Conservation (phyloP, 2,888 invertebrate genomes). For the Calliopum simillimum region DNA sequence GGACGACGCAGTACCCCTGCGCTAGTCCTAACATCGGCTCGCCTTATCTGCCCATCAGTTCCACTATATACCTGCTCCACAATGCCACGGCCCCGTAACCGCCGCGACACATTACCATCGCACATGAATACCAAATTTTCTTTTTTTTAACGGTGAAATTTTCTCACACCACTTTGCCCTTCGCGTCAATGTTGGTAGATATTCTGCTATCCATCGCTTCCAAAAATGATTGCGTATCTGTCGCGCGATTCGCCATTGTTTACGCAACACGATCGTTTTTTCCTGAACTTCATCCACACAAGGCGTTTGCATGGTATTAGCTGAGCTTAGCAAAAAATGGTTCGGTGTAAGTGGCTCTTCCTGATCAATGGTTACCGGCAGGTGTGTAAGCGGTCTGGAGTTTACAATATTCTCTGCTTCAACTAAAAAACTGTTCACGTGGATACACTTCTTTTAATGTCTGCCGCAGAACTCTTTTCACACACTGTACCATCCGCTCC, state of each 20-base stretch:
- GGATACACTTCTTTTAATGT: conserved; percentile 40
- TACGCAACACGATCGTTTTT: conserved; percentile 26
- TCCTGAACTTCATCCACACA: background rate
- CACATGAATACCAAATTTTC: conserved; percentile 43
- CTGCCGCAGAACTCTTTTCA: conserved; percentile 39
- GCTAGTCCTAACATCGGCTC: conserved; percentile 38
- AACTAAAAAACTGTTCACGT: conserved; percentile 41
- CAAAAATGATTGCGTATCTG: conserved; percentile 38
- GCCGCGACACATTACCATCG: conserved; percentile 33
- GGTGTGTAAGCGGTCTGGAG: conserved; percentile 36
- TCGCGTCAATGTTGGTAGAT: conserved; percentile 39
- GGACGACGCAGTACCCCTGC: conserved; percentile 44
- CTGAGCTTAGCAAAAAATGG: conserved; percentile 36
- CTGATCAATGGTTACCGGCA: conserved; percentile 31
- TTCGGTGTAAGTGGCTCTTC: conserved; percentile 43
- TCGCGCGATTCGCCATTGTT: conserved; percentile 43
- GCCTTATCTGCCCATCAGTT: conserved; percentile 15
- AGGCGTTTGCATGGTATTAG: conserved; percentile 34
- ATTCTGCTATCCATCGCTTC: conserved; percentile 41
- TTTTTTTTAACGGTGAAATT: conserved; percentile 25
- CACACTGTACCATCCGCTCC: conserved; percentile 42
- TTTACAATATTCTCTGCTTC: conserved; percentile 40
- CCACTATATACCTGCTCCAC: conserved; percentile 18
- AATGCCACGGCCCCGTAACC: conserved; percentile 39
- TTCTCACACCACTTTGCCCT: conserved; percentile 38